These are phyloP conservation scores for Patella pellucida DNA, from an alignment of 2,888 invertebrate species.

Conservation along the genomic window DNA sequence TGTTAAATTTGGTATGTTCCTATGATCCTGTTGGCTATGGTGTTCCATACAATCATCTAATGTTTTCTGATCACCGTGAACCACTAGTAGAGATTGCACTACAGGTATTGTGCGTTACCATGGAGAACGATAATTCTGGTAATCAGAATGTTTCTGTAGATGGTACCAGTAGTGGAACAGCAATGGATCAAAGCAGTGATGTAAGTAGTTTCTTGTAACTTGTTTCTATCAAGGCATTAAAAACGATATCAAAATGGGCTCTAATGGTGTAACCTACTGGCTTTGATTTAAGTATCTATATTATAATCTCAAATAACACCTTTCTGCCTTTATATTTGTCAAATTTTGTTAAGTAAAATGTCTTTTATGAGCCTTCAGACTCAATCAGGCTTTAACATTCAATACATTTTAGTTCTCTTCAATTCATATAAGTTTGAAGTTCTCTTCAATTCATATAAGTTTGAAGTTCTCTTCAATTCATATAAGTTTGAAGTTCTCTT, in stretches of 20 bases:
- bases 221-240: no score
- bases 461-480: no score
- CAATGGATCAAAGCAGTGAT: constrained; percentile 62
- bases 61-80: constrained; percentile 93
- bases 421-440: no score
- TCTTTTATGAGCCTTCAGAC: no score
- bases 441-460: no score
- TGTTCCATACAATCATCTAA: constrained; percentile 94
- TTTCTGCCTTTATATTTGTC: not conserved
- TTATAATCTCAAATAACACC: no score
- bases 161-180: constrained; percentile 64
- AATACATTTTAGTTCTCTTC: no score
- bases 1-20: constrained; percentile 95
- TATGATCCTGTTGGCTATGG: constrained; percentile 99
- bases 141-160: constrained; percentile 60
- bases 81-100: constrained; percentile 84
- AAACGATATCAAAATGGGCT: no score
- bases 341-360: not conserved
- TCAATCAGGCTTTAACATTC: no score
- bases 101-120: constrained; percentile 85
- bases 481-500: no score
- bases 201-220: constrained; percentile 37
- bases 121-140: constrained; percentile 84
- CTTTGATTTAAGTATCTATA: no score
- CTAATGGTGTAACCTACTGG: no score